Conservation (phyloP, 2,888 invertebrate species). For the Eretmocerus hayati region DNA sequence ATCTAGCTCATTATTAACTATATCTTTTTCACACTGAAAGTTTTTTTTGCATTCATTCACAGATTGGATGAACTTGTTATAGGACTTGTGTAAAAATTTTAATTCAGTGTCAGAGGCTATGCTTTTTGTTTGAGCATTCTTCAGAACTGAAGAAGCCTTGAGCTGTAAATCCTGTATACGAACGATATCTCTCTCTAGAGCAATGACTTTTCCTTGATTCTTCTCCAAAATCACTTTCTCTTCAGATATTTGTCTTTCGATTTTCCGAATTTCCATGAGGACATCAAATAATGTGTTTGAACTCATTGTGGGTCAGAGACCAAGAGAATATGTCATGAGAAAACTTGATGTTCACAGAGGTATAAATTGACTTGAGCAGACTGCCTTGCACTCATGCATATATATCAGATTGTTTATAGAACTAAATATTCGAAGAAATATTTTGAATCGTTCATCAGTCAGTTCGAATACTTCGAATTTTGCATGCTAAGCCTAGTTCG, state of each 20-base stretch:
- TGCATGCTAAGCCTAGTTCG: too few species aligned
- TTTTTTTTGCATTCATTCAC: too few species aligned
- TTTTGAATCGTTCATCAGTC: too few species aligned
- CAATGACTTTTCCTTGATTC: slow-evolving; percentile 11
- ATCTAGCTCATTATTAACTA: background rate
- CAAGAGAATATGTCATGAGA: too few species aligned
- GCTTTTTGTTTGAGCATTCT: slow-evolving; percentile 13
- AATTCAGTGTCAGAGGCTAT: slow-evolving; percentile 16
- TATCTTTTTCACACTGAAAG: slow-evolving; percentile 1
- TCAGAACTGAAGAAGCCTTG: slow-evolving; percentile 22
- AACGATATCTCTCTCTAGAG: slow-evolving; percentile 17
- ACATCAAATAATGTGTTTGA: slow-evolving; percentile 5
- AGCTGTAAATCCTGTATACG: slow-evolving; percentile 15
- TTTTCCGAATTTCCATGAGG: slow-evolving; percentile 13
- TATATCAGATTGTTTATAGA: too few species aligned
- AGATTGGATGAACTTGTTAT: slow-evolving; percentile 6
- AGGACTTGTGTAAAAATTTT: slow-evolving; percentile 17
- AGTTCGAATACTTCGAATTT: too few species aligned
- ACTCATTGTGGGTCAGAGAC: background rate
- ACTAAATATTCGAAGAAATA: too few species aligned
- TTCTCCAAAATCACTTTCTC: slow-evolving; percentile 12
- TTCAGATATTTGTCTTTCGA: slow-evolving; percentile 11
- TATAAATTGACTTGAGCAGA: too few species aligned
- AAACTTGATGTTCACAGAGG: too few species aligned
- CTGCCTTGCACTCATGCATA: too few species aligned